Percentiles rank a stretch among this genome's conserved stretches.
phyloP scores from a whole-genome alignment of 2,113 vertebrate species.

The Xyrauchen texanus region DNA sequence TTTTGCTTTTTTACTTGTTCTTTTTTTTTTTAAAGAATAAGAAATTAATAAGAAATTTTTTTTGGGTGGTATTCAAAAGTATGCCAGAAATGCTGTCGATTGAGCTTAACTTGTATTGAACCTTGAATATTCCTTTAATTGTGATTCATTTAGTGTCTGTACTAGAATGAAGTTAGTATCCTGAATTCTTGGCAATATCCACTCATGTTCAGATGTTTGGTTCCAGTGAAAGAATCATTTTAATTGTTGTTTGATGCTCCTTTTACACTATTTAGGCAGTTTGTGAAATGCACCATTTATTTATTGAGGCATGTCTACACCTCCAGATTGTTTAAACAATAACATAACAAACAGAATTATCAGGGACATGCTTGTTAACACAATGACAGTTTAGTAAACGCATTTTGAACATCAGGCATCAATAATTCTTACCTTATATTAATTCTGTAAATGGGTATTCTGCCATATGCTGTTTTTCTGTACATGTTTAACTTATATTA shows the following conservation, averaged over 20 bases:
- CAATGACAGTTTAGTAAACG: constrained; percentile 30
- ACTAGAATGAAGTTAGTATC: background rate
- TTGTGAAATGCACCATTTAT: constrained; percentile 21
- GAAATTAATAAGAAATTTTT: no score
- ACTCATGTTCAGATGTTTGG: background rate
- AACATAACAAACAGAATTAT: constrained; percentile 41
- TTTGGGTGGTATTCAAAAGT: no score
- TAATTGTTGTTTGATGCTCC: constrained; percentile 15
- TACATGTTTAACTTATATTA: background rate
- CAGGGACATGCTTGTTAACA: constrained; percentile 25
- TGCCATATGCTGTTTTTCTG: background rate
- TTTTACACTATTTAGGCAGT: constrained; percentile 15
- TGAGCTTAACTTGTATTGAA: no score
- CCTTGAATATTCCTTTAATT: no score
- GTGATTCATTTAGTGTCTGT: background rate
- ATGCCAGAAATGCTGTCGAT: no score
- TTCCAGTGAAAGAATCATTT: background rate
- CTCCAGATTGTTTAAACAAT: constrained; percentile 13
- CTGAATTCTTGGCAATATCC: no score
- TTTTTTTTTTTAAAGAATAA: no score
- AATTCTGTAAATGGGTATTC: constrained; percentile 22
- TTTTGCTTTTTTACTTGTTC: no score
- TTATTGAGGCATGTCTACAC: background rate
- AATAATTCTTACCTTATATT: constrained; percentile 30
- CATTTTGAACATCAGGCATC: constrained; percentile 42